Percentiles rank a stretch among this genome's conserved stretches.
phyloP scores from a whole-genome alignment of 2,113 vertebrate genomes.

The Gymnocephalus cernua region DNA sequence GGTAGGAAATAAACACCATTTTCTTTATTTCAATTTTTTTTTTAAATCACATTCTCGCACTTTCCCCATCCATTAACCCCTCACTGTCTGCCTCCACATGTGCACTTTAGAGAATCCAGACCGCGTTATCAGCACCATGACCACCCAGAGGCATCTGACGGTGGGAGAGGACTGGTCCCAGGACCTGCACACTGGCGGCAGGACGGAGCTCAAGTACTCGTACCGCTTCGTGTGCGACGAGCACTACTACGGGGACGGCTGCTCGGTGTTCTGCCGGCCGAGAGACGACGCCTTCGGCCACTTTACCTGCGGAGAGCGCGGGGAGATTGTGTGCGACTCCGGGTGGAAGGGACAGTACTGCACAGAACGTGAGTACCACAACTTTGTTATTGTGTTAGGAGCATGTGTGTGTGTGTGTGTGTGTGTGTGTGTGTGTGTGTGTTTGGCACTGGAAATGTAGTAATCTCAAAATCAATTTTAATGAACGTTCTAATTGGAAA shows the following conservation, averaged over 20 bases:
- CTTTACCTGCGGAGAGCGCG: conserved; percentile 96
- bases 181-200: conserved; percentile 93
- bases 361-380: conserved; percentile 91
- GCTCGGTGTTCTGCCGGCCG: conserved; percentile 94
- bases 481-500: not conserved
- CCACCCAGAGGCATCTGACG: conserved; percentile 93
- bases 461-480: not conserved
- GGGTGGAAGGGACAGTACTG: conserved; percentile 99
- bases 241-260: conserved; percentile 97
- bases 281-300: conserved; percentile 96
- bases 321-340: conserved; percentile 94
- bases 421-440: not conserved
- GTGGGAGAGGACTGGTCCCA: conserved; percentile 98
- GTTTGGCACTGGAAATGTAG: not conserved
- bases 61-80: not conserved
- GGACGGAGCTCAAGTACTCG: conserved; percentile 95
- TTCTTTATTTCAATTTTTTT: not conserved
- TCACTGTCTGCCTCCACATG: not conserved
- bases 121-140: conserved; percentile 95
- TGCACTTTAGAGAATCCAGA: conserved; percentile 89
- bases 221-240: conserved; percentile 97
- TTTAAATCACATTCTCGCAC: not conserved
- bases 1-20: conserved; percentile 80
- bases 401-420: not conserved
- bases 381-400: not conserved